Conservation (phyloP, 1,140 invertebrate genomes). For the Drosophila nebulosa region DNA sequence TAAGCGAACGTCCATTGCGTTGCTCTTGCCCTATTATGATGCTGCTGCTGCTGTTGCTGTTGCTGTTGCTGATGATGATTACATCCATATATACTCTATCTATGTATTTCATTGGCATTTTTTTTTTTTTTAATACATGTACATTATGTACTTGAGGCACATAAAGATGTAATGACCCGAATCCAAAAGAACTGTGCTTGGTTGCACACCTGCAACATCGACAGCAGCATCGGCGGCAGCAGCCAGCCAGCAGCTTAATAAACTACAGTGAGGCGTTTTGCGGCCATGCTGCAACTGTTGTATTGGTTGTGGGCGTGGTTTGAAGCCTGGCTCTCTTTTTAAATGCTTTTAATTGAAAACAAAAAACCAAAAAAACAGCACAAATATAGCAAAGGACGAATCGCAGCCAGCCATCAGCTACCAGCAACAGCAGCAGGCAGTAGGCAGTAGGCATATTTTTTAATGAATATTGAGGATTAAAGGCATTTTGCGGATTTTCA, state of each 20-base stretch:
- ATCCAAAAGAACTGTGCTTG: not conserved
- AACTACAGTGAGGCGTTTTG: slow-evolving; percentile 43
- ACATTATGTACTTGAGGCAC: slow-evolving; percentile 70
- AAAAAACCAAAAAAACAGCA: not conserved
- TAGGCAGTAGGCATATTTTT: slow-evolving; percentile 56
- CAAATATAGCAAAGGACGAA: not conserved
- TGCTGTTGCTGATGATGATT: not conserved
- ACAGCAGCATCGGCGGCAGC: slow-evolving; percentile 19
- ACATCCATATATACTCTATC: not conserved
- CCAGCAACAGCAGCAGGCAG: no score
- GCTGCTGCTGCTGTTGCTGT: not conserved
- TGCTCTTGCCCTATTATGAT: not conserved
- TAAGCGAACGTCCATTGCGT: slow-evolving; percentile 40
- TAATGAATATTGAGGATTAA: slow-evolving; percentile 81
- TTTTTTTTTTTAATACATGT: not conserved
- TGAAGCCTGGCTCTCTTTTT: slow-evolving; percentile 17
- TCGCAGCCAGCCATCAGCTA: slow-evolving; percentile 6
- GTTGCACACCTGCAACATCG: not conserved
- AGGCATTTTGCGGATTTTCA: slow-evolving; percentile 80
- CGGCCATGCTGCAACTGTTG: not conserved
- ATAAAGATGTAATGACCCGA: slow-evolving; percentile 73
- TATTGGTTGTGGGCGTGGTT: slow-evolving; percentile 18
- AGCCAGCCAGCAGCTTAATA: no score
- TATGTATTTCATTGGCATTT: slow-evolving; percentile 23
- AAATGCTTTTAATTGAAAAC: slow-evolving; percentile 72